These are phyloP conservation scores for Lutjanus erythropterus DNA, from an alignment of 2,113 vertebrate species.

Conservation along the genomic window DNA sequence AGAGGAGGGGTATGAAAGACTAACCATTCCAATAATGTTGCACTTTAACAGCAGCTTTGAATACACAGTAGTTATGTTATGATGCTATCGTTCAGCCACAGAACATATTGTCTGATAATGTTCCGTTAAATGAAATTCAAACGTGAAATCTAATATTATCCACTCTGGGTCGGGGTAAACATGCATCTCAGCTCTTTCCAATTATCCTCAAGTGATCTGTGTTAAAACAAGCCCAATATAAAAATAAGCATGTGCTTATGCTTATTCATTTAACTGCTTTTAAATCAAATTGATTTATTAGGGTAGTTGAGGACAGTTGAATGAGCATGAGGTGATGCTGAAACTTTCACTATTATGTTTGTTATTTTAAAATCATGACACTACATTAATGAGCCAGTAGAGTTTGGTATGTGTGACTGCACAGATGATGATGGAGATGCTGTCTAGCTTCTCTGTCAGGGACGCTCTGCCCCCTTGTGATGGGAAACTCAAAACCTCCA, in stretches of 20 bases:
- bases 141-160: slow-evolving; percentile 28
- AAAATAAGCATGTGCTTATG: slow-evolving; percentile 39
- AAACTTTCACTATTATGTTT: neutral
- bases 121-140: slow-evolving; percentile 17
- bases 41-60: slow-evolving; percentile 31
- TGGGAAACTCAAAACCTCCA: neutral
- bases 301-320: too few relatives aligned
- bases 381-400: neutral
- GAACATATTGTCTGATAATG: neutral
- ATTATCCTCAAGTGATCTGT: slow-evolving; percentile 21
- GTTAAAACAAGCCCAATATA: neutral
- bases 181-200: slow-evolving; percentile 46
- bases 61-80: neutral
- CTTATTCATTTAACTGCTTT: slow-evolving; percentile 8
- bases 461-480: slow-evolving; percentile 75
- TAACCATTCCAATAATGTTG: slow-evolving; percentile 15
- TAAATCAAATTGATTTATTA: slow-evolving; percentile 24
- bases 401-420: slow-evolving; percentile 14
- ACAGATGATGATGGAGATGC: neutral
- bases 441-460: neutral
- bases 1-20: slow-evolving; percentile 12
- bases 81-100: neutral
- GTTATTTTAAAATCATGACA: slow-evolving; percentile 20
- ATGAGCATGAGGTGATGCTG: neutral
- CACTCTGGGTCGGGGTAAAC: neutral